These are phyloP conservation scores for Chelonia mydas DNA, from an alignment of 2,797 vertebrate species.

Conservation along the genomic window DNA sequence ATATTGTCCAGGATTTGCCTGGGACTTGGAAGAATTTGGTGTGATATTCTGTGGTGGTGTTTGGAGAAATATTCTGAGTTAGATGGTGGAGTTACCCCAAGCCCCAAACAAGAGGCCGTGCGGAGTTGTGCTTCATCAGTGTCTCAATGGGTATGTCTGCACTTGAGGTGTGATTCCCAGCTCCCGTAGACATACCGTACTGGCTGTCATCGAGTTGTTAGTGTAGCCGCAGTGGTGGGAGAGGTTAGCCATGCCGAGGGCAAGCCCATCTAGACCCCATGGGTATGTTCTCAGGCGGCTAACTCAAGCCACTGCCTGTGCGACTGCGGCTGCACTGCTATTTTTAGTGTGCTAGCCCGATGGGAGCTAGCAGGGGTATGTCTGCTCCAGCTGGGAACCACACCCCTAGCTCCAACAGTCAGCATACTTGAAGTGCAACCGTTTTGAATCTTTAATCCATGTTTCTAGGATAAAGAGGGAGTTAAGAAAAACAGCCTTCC, in stretches of 20 bases:
- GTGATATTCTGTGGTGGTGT: background rate
- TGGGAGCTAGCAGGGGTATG: background rate
- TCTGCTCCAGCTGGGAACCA: background rate
- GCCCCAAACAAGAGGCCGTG: background rate
- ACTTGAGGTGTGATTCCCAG: background rate
- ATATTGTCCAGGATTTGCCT: background rate
- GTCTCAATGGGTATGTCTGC: background rate
- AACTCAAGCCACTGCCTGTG: background rate
- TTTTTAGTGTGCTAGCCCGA: background rate
- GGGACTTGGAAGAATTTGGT: background rate
- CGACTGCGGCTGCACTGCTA: background rate
- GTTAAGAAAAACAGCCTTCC: background rate
- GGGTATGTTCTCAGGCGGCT: background rate
- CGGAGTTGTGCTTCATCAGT: background rate
- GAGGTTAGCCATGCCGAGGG: background rate
- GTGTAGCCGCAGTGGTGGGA: background rate
- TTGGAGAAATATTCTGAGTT: background rate
- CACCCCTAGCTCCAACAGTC: background rate
- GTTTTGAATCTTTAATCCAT: background rate
- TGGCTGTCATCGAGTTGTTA: background rate
- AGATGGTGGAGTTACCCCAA: background rate
- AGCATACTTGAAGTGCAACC: background rate
- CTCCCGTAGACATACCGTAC: background rate
- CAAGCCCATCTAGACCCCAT: background rate
- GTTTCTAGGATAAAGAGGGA: background rate